Conservation (phyloP, 2,888 invertebrate species). For the Lasioglossum pauxillum region DNA sequence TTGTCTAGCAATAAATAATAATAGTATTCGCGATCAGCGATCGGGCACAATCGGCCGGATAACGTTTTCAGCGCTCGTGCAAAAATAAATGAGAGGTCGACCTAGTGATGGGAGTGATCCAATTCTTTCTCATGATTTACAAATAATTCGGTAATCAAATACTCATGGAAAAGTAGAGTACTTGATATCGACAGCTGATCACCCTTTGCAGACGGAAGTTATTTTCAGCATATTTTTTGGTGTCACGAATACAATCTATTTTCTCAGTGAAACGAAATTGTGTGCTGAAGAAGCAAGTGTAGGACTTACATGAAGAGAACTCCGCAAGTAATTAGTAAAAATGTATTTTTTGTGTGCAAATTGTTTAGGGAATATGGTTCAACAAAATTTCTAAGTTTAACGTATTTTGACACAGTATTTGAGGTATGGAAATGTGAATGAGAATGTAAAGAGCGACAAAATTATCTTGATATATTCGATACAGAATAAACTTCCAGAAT, state of each 20-base stretch:
- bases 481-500: too few species aligned
- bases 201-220: neutral
- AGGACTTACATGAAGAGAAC: neutral
- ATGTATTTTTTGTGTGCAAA: neutral
- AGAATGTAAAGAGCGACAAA: too few species aligned
- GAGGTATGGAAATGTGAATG: too few species aligned
- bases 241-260: too few species aligned
- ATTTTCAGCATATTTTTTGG: too few species aligned
- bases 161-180: neutral
- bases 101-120: neutral
- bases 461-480: too few species aligned
- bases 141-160: neutral
- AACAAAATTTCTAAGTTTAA: too few species aligned
- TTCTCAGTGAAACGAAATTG: neutral
- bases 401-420: too few species aligned
- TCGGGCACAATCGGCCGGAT: slow-evolving; percentile 23
- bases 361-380: too few species aligned
- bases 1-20: slow-evolving; percentile 31
- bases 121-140: neutral
- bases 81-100: slow-evolving; percentile 44
- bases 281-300: neutral
- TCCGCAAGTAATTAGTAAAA: neutral
- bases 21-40: slow-evolving; percentile 2
- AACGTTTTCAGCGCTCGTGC: slow-evolving; percentile 32
- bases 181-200: neutral